Percentiles rank a stretch among this genome's conserved stretches.
Evolutionary conservation across 2,797 vertebrate genomes (phyloP).

Genomic region (Anabas testudineus): DNA sequence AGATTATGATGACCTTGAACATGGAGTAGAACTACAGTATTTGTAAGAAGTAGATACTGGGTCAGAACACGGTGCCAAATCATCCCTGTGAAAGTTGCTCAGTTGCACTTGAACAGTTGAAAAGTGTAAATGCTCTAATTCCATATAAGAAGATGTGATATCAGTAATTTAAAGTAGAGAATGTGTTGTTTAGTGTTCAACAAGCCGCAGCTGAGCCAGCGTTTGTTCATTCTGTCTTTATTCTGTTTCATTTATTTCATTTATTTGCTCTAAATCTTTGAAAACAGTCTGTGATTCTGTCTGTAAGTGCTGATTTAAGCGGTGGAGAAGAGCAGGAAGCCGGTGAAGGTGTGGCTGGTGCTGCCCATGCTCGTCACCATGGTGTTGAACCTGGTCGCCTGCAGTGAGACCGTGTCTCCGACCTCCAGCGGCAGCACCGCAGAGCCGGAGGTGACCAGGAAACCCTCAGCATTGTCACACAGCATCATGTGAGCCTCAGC

Average conservation of each 20-base stretch:
- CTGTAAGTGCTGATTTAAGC: neutral
- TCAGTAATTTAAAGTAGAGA: neutral
- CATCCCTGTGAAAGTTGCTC: too few relatives aligned
- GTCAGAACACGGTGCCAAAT: too few relatives aligned
- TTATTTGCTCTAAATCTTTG: neutral
- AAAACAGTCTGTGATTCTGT: neutral
- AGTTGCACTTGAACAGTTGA: too few relatives aligned
- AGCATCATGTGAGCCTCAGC: neutral
- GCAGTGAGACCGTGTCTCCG: conserved; percentile 59
- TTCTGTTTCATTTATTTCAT: neutral
- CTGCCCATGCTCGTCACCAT: neutral
- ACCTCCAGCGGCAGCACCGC: conserved; percentile 47
- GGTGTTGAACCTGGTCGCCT: neutral
- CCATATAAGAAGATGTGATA: neutral
- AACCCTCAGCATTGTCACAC: conserved; percentile 47
- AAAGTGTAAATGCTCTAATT: too few relatives aligned
- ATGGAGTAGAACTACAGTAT: too few relatives aligned
- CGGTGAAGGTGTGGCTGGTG: conserved; percentile 64
- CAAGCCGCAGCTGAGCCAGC: neutral
- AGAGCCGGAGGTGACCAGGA: conserved; percentile 66
- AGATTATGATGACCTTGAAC: too few relatives aligned
- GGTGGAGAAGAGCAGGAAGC: conserved; percentile 66
- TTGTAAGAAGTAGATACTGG: too few relatives aligned
- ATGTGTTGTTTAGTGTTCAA: neutral
- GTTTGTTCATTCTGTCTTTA: conserved; percentile 12